Conservation (phyloP, 1,140 invertebrate species). For the Sinonovacula constricta region DNA sequence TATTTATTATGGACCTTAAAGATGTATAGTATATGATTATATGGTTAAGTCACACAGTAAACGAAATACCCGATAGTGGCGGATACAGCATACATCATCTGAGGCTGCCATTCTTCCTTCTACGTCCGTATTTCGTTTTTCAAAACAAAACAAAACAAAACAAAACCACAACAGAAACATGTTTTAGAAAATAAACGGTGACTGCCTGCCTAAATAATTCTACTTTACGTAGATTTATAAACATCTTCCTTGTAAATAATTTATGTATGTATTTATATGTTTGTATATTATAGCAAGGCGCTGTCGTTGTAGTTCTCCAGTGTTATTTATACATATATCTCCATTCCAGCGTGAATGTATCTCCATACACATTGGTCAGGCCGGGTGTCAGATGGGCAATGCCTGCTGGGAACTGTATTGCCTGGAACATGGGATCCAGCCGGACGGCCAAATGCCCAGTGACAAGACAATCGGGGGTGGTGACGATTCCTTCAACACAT, state of each 20-base stretch:
- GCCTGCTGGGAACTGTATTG: slow-evolving; percentile 88
- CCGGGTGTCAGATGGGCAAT: slow-evolving; percentile 87
- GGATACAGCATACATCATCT: too few species aligned
- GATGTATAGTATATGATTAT: too few species aligned
- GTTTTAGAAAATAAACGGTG: background rate
- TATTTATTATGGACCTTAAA: too few species aligned
- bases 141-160: too few species aligned
- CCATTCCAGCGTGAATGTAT: slow-evolving; percentile 84
- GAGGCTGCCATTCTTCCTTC: too few species aligned
- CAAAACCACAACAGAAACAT: background rate
- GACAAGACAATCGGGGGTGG: slow-evolving; percentile 79
- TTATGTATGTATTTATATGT: background rate
- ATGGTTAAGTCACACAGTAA: too few species aligned
- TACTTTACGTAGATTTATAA: background rate
- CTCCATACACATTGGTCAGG: slow-evolving; percentile 92
- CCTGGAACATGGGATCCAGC: slow-evolving; percentile 92
- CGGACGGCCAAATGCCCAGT: slow-evolving; percentile 84
- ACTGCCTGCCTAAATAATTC: background rate
- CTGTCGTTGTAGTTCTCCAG: background rate
- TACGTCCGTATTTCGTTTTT: too few species aligned
- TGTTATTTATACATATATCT: background rate
- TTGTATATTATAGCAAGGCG: too few species aligned
- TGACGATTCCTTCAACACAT: slow-evolving; percentile 93
- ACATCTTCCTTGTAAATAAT: background rate
- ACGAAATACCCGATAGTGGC: too few species aligned